These are phyloP conservation scores for Pampus argenteus DNA, from an alignment of 2,797 vertebrate species.

Conservation along the genomic window DNA sequence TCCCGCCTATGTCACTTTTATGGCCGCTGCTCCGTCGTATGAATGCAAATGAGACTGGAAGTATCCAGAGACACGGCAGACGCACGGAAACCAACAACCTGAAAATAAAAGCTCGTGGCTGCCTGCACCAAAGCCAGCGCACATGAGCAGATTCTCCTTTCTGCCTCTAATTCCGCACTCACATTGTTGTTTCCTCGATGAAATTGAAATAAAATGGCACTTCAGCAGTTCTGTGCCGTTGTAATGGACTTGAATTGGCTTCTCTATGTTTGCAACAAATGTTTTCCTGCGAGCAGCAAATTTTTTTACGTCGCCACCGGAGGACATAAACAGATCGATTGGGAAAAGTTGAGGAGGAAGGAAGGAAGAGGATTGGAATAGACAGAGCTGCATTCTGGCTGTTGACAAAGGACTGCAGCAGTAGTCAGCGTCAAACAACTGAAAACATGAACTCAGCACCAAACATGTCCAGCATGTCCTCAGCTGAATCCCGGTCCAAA, in stretches of 20 bases:
- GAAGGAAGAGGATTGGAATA: conserved; percentile 7
- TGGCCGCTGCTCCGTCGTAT: conserved; percentile 17
- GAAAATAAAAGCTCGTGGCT: conserved; percentile 27
- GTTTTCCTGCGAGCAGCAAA: conserved; percentile 34
- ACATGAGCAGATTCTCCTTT: conserved; percentile 7
- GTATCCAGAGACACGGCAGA: conserved; percentile 13
- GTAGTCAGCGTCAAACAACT: conserved; percentile 30
- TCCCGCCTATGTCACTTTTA: conserved; percentile 57
- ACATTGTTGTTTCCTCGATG: conserved; percentile 41
- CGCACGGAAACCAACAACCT: conserved; percentile 29
- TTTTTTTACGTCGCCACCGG: conserved; percentile 18
- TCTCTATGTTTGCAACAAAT: conserved; percentile 27
- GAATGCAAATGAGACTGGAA: conserved; percentile 58
- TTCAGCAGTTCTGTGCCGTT: background rate
- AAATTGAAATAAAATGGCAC: conserved; percentile 27
- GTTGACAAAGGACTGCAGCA: conserved; percentile 39
- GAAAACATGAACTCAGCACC: conserved; percentile 19
- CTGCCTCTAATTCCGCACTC: conserved; percentile 35
- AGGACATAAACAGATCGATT: conserved; percentile 19
- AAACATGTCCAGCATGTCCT: conserved; percentile 14
- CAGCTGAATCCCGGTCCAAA: conserved; percentile 15
- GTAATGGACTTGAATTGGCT: conserved; percentile 15
- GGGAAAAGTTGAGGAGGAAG: background rate
- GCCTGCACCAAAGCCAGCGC: conserved; percentile 10
- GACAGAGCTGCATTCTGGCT: conserved; percentile 14